Evolutionary conservation across 2,113 vertebrate genomes (phyloP).

Genomic region (Paralichthys olivaceus): DNA sequence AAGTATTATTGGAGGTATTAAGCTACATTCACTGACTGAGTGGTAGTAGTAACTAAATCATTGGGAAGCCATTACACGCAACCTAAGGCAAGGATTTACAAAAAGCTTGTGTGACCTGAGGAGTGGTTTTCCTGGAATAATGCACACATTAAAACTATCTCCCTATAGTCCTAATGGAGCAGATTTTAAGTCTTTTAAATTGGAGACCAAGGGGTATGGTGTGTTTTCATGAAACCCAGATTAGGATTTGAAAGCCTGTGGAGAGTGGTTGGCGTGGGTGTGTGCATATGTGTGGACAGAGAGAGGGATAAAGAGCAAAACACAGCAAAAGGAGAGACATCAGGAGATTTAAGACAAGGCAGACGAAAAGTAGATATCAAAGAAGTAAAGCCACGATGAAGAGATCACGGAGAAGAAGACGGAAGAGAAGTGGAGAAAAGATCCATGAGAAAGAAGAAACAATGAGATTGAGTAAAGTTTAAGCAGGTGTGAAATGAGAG

Average conservation of each 20-base stretch:
- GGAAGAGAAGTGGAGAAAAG: conserved; percentile 6
- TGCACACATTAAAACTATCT: neutral
- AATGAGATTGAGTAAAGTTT: conserved; percentile 22
- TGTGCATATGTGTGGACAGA: conserved; percentile 8
- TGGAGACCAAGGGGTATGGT: conserved; percentile 17
- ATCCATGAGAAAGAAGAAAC: conserved; percentile 18
- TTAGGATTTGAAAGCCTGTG: conserved; percentile 48
- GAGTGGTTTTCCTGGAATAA: conserved; percentile 1
- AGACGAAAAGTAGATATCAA: conserved; percentile 1
- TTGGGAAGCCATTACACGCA: neutral
- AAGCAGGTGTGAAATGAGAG: conserved; percentile 21
- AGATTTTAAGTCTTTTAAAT: conserved; percentile 33
- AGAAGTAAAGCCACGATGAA: conserved; percentile 11
- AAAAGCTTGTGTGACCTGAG: neutral
- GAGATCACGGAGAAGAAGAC: conserved; percentile 33
- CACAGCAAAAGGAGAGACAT: conserved; percentile 1
- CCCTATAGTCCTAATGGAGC: neutral
- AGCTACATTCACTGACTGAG: neutral
- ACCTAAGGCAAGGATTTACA: neutral
- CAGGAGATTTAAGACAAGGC: conserved; percentile 21
- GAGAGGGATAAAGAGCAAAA: conserved; percentile 48
- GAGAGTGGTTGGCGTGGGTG: neutral
- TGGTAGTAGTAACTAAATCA: neutral
- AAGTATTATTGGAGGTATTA: too few relatives aligned
- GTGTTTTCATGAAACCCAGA: conserved; percentile 28